Evolutionary conservation across 2,797 vertebrate species (phyloP), one percentile per base, ranked within the genome.

Genomic region (Aeoliscus strigatus): DNA sequence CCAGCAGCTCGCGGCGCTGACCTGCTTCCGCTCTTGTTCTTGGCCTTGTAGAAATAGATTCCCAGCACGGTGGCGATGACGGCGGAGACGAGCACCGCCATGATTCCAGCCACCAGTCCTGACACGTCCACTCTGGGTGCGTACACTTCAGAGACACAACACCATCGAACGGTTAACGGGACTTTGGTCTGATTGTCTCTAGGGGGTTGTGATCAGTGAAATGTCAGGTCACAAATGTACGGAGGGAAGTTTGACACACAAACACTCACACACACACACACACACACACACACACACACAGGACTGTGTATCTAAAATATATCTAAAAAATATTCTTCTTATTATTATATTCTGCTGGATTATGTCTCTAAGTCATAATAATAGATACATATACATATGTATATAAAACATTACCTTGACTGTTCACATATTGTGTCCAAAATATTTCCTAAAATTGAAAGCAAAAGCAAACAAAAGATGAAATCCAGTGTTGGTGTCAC

Each of bases 21-120:
- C 23, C 64, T 70, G 5, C 8, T 51, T 4, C 45, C 14, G 4
- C 21, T 8, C 51, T 84, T 87, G 1, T 53, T 58, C 59, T 59
- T 77, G 63, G 70, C 54, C 45, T 81, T 86, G 70, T 77, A 89
- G 71, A 43, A 86, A 73, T 90, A 89, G 57, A 85, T 50, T 27
- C 73, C 82, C 43, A 90, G 56, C 33, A 90, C 82, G 0, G 34
- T 27, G 36, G 45, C 79, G 10, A 90, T 76, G 10, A 76, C 27
- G 3, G 38, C 75, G 2, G 12, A 30, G 36, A 85, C 63, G 0
- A 87, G 14, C 2, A 65, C 0, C 1, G 83, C 85, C 34, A 88
- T 1, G 33, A 89, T 48, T 12, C 88, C 86, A 0, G 87, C 82
- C 45, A 82, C 82, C 68, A 90, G 58, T 8, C 75, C 79, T 0